Conservation (phyloP, 2,797 vertebrate species). For the Amniataba percoides region DNA sequence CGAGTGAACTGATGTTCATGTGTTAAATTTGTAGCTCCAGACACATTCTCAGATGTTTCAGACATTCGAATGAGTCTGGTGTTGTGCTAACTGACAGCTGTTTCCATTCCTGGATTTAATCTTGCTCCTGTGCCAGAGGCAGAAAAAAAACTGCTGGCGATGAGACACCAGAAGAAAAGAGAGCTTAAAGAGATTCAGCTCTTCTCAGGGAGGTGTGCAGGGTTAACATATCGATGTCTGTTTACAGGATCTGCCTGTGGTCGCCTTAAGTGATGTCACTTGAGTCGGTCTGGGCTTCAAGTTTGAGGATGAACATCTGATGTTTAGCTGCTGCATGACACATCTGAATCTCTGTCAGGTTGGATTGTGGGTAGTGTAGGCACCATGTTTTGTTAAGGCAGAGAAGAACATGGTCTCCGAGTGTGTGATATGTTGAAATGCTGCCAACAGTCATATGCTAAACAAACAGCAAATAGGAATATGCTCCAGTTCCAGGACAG, state of each 20-base stretch:
- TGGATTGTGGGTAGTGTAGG: neutral
- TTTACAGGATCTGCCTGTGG: too few species aligned
- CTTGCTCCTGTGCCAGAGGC: neutral
- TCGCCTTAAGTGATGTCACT: neutral
- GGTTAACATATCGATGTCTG: too few species aligned
- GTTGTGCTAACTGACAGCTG: neutral
- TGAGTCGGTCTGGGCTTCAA: neutral
- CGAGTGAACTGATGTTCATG: slow-evolving; percentile 1
- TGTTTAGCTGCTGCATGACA: neutral
- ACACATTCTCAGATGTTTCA: neutral
- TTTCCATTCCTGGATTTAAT: neutral
- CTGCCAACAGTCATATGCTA: slow-evolving; percentile 10
- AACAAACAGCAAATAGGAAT: slow-evolving; percentile 2
- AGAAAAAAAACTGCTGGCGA: neutral
- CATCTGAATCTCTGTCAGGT: neutral
- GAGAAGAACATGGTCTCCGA: neutral
- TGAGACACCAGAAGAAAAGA: neutral
- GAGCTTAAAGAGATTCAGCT: too few species aligned
- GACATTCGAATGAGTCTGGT: neutral
- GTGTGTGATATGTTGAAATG: slow-evolving; percentile 5
- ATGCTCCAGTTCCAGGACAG: slow-evolving; percentile 8
- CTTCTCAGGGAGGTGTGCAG: too few species aligned
- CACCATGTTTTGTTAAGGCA: neutral
- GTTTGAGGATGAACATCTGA: neutral
- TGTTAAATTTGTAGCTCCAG: neutral